Evolutionary conservation across 2,888 invertebrate species (phyloP), one percentile per base, ranked within the genome.

Genomic region (Corbicula japonica): DNA sequence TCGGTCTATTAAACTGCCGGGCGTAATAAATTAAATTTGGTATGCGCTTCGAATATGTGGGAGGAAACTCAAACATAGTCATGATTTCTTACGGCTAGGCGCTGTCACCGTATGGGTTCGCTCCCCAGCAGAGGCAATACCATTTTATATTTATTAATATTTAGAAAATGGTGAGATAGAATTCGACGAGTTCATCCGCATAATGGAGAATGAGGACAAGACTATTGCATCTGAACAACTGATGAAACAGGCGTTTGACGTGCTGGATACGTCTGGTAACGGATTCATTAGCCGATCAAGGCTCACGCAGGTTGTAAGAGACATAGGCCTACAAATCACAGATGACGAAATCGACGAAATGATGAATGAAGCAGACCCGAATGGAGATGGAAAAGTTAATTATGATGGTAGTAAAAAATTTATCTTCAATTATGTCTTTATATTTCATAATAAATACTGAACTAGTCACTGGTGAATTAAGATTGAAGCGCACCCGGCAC

Each of bases 391-490:
- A 21, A 18, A 46, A 28, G 50, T 76, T 2, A 35, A 58, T n/a
- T 76, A 76, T 54, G 41, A 28, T 28, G 76, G 76, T 76, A 23
- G 21, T n/a, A n/a, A n/a, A n/a, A n/a, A n/a, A n/a, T n/a, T n/a
- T n/a, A n/a, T n/a, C n/a, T n/a, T n/a, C n/a, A n/a, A n/a, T n/a
- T n/a, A n/a, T n/a, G n/a, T n/a, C n/a, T n/a, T n/a, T n/a, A n/a
- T n/a, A n/a, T n/a, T n/a, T n/a, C n/a, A n/a, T n/a, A n/a, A n/a
- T n/a, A n/a, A n/a, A n/a, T n/a, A n/a, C n/a, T n/a, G n/a, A n/a
- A n/a, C n/a, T n/a, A n/a, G n/a, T n/a, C n/a, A n/a, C n/a, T n/a
- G n/a, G n/a, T n/a, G n/a, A n/a, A n/a, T n/a, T n/a, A n/a, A n/a
- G n/a, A n/a, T n/a, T n/a, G n/a, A n/a, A n/a, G n/a, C n/a, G n/a